Evolutionary conservation across 2,797 vertebrate species (phyloP).

Genomic region (Anabacerthia variegaticeps): DNA sequence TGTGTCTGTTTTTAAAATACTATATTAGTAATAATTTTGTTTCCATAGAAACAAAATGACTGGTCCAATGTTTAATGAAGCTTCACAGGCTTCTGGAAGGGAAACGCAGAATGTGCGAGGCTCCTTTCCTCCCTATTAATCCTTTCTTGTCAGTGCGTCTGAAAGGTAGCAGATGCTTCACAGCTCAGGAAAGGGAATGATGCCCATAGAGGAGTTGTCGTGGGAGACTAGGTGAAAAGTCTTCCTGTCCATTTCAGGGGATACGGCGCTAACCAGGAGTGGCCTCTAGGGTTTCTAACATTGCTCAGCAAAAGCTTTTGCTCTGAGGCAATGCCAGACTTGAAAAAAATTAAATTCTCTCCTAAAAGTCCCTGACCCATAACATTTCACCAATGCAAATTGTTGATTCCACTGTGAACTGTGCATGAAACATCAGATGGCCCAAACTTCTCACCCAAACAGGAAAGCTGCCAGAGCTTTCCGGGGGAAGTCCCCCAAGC

Average conservation of each 20-base stretch:
- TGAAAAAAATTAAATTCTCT: neutral
- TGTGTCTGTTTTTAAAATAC: constrained; percentile 65
- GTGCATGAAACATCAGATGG: neutral
- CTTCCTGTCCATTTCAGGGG: neutral
- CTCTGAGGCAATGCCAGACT: neutral
- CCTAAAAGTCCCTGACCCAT: neutral
- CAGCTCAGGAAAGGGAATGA: neutral
- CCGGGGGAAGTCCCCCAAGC: accelerated
- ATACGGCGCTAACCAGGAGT: neutral
- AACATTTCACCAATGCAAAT: neutral
- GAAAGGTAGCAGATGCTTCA: constrained; percentile 1
- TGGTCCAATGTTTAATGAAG: constrained; percentile 39
- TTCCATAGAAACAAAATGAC: constrained; percentile 54
- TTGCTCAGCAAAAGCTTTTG: neutral
- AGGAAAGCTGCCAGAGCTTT: neutral
- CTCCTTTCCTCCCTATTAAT: neutral
- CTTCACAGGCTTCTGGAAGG: constrained; percentile 14
- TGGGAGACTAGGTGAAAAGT: neutral
- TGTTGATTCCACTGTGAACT: neutral
- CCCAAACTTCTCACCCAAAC: neutral
- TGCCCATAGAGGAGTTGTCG: neutral
- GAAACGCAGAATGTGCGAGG: neutral
- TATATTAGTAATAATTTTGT: constrained; percentile 64
- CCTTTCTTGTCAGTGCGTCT: neutral
- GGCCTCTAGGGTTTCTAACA: neutral